These are phyloP conservation scores for Cremastinae sp. DNA, from an alignment of 2,888 invertebrate genomes.

Conservation along the genomic window DNA sequence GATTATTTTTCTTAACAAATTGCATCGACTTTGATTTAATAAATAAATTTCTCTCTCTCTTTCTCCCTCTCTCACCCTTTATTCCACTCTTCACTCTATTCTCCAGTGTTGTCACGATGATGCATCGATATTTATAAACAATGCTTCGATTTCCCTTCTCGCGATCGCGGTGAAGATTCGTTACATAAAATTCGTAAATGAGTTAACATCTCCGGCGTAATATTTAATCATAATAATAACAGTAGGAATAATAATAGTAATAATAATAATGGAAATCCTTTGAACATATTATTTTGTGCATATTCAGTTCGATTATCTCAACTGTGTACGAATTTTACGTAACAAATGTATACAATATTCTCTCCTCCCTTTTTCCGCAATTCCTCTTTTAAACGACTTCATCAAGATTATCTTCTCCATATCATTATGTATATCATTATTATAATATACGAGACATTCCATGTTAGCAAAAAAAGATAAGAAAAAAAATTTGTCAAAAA, in stretches of 20 bases:
- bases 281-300: not conserved
- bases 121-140: not conserved
- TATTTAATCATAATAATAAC: not conserved
- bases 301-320: not conserved
- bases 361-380: not conserved
- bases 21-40: not conserved
- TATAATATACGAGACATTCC: not conserved
- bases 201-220: no score
- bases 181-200: conserved; percentile 29
- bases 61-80: conserved; percentile 23
- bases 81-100: not conserved
- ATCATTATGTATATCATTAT: conserved; percentile 5
- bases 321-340: conserved; percentile 4
- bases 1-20: not conserved
- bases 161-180: not conserved
- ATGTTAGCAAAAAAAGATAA: not conserved
- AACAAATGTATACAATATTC: conserved; percentile 1
- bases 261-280: not conserved
- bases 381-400: not conserved
- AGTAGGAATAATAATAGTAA: not conserved
- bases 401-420: conserved; percentile 26
- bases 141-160: not conserved
- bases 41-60: conserved; percentile 18
- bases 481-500: no score
- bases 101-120: not conserved